Percentiles rank a stretch among this genome's conserved stretches.
Evolutionary conservation across 2,888 invertebrate genomes (phyloP).

Genomic region (Dusona sp.): DNA sequence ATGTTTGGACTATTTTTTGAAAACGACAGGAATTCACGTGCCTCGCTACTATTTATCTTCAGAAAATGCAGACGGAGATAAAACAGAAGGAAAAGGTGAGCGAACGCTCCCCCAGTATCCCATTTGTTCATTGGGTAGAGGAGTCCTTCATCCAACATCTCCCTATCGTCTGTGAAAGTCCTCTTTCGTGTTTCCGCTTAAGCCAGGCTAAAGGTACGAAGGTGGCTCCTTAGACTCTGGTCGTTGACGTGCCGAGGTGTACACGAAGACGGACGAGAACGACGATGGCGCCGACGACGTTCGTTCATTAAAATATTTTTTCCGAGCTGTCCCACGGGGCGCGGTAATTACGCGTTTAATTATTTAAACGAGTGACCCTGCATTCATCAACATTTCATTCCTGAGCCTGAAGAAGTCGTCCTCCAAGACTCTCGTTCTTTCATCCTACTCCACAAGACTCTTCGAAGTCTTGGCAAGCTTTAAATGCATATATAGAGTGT

Average conservation of each 20-base stretch:
- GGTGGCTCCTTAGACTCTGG: neutral
- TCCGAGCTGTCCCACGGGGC: constrained; percentile 62
- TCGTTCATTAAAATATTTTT: constrained; percentile 81
- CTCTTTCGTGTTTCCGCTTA: constrained; percentile 40
- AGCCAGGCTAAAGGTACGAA: constrained; percentile 9
- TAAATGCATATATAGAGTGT: constrained; percentile 33
- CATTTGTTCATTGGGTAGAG: constrained; percentile 48
- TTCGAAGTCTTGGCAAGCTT: constrained; percentile 51
- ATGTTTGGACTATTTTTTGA: neutral
- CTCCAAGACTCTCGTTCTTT: constrained; percentile 48
- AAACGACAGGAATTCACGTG: neutral
- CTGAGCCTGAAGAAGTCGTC: constrained; percentile 49
- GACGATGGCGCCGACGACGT: constrained; percentile 35
- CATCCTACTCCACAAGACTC: constrained; percentile 25
- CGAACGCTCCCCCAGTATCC: constrained; percentile 10
- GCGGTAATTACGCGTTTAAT: constrained; percentile 83
- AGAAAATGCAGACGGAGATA: neutral
- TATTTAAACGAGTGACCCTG: constrained; percentile 81
- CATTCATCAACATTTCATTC: constrained; percentile 79
- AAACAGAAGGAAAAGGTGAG: neutral
- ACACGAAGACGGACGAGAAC: constrained; percentile 26
- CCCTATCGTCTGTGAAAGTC: constrained; percentile 18
- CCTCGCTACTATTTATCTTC: neutral
- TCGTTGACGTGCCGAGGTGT: constrained; percentile 30
- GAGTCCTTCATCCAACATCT: constrained; percentile 32